Conservation (phyloP, 64 coral and sea anemone species). For the Montipora cactus region DNA sequence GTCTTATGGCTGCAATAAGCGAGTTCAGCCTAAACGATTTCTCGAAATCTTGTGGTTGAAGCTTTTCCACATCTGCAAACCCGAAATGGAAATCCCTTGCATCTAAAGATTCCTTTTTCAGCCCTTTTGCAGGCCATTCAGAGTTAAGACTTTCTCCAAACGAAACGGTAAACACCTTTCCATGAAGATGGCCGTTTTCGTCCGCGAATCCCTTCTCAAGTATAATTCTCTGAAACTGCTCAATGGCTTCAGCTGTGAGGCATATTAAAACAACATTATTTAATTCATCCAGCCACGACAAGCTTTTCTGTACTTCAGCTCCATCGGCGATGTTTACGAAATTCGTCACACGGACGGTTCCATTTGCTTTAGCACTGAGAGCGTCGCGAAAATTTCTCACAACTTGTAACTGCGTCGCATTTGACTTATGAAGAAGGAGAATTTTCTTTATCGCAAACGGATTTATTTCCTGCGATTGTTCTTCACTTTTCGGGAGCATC, state of each 20-base stretch:
- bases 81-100: conserved; percentile 25
- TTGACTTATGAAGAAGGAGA: conserved; percentile 66
- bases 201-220: conserved; percentile 59
- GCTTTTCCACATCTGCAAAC: conserved; percentile 56
- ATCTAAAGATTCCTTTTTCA: no score
- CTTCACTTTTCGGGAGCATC: no score
- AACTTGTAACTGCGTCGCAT: conserved; percentile 17
- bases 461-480: conserved; percentile 2
- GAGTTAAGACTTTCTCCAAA: conserved; percentile 61
- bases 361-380: conserved; percentile 17
- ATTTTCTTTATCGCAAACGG: conserved; percentile 2
- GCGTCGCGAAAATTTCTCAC: conserved; percentile 73
- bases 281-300: conserved; percentile 66
- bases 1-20: conserved; percentile 62
- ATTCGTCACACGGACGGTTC: conserved; percentile 55
- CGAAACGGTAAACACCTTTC: conserved; percentile 74
- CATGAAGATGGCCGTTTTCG: conserved; percentile 69
- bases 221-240: conserved; percentile 38
- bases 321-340: conserved; percentile 65
- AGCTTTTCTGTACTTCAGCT: conserved; percentile 16
- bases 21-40: conserved; percentile 62
- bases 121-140: conserved; percentile 66
- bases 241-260: conserved; percentile 61
- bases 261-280: conserved; percentile 82
- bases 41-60: conserved; percentile 63